Evolutionary conservation across 2,888 invertebrate species (phyloP).

Genomic region (Chrysomela aeneicollis): DNA sequence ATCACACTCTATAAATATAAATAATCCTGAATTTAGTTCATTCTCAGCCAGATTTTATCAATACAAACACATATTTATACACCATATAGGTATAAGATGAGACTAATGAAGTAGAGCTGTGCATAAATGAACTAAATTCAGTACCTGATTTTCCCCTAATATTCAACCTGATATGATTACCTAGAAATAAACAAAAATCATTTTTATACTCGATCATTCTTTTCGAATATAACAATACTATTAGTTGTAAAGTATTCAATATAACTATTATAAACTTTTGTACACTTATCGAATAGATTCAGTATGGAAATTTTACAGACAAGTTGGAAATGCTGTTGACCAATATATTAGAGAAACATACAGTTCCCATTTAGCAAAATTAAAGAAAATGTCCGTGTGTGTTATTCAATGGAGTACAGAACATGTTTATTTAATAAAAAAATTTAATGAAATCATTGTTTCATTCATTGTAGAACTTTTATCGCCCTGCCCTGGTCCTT

Average conservation of each 20-base stretch:
- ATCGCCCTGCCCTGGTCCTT: too few species aligned
- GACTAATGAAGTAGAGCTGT: not conserved
- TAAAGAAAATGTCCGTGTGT: slow-evolving; percentile 65
- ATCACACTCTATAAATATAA: slow-evolving; percentile 28
- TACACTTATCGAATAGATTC: slow-evolving; percentile 32
- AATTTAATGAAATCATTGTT: slow-evolving; percentile 41
- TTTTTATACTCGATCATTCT: slow-evolving; percentile 32
- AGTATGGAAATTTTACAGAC: slow-evolving; percentile 40
- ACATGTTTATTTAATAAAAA: slow-evolving; percentile 69
- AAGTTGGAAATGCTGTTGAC: slow-evolving; percentile 52
- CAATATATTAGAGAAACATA: slow-evolving; percentile 55
- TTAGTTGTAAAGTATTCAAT: slow-evolving; percentile 31
- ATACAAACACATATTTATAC: not conserved
- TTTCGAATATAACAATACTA: slow-evolving; percentile 15
- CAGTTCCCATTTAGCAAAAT: slow-evolving; percentile 52
- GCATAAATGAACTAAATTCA: not conserved
- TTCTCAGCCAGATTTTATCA: not conserved
- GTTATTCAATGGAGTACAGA: slow-evolving; percentile 65
- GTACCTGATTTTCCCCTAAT: not conserved
- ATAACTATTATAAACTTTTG: slow-evolving; percentile 33
- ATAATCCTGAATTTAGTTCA: not conserved
- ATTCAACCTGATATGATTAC: not conserved
- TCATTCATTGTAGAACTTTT: too few species aligned
- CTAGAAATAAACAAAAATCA: slow-evolving; percentile 26
- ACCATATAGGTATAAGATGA: too few species aligned